These are phyloP conservation scores for Pangasius sanitwongsei DNA, from an alignment of 2,797 vertebrate species.

Conservation along the genomic window DNA sequence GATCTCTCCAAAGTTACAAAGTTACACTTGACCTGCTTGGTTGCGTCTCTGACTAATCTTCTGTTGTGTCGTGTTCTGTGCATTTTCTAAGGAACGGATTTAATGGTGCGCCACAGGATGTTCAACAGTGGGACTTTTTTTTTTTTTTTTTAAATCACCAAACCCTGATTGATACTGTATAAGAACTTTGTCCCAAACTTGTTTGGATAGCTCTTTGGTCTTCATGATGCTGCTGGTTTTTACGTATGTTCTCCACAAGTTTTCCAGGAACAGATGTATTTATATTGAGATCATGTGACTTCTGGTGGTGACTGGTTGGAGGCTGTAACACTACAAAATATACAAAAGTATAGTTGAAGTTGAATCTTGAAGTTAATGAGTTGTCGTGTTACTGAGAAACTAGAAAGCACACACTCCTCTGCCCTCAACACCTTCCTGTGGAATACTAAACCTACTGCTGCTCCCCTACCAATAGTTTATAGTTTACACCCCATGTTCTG, in stretches of 20 bases:
- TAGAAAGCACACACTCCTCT: background rate
- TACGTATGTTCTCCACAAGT: background rate
- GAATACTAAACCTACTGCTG: too few species aligned
- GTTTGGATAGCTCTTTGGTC: background rate
- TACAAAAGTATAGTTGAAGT: too few species aligned
- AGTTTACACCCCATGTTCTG: too few species aligned
- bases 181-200: background rate
- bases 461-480: too few species aligned
- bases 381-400: background rate
- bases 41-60: background rate
- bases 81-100: too few species aligned
- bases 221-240: background rate
- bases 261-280: background rate
- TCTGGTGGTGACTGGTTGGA: background rate
- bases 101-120: background rate
- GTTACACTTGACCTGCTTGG: background rate
- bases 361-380: background rate
- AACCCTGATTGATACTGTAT: background rate
- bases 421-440: too few species aligned
- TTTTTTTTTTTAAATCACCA: background rate
- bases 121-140: background rate
- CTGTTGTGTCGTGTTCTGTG: too few species aligned
- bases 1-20: background rate
- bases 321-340: background rate
- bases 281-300: background rate